Percentiles rank a stretch among this genome's conserved stretches.
Evolutionary conservation across 2,888 invertebrate genomes (phyloP).

Genomic region (Cheilosia impressa): DNA sequence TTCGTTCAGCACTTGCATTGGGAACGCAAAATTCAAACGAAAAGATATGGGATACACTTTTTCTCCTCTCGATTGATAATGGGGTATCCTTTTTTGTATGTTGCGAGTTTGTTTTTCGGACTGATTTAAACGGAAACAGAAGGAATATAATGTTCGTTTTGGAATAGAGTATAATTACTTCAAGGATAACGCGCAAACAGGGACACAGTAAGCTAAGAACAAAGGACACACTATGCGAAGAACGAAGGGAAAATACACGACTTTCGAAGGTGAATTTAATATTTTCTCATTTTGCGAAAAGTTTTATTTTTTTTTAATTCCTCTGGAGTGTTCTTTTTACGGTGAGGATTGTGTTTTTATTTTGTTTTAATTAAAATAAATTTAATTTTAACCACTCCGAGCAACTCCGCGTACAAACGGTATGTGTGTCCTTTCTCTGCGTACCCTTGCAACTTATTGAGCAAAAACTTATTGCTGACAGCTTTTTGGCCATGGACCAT

Average conservation of each 20-base stretch:
- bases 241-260: conserved; percentile 3
- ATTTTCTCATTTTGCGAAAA: conserved; percentile 23
- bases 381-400: conserved; percentile 66
- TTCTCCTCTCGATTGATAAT: conserved; percentile 41
- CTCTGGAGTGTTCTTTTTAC: conserved; percentile 17
- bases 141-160: neutral
- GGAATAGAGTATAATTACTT: conserved; percentile 46
- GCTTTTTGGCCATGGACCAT: conserved; percentile 83
- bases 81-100: conserved; percentile 40
- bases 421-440: conserved; percentile 83
- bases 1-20: conserved; percentile 5
- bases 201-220: conserved; percentile 26
- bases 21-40: conserved; percentile 9
- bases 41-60: conserved; percentile 69
- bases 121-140: neutral
- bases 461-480: conserved; percentile 79
- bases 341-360: conserved; percentile 14
- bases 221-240: conserved; percentile 28
- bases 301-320: neutral
- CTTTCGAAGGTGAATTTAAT: conserved; percentile 23
- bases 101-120: conserved; percentile 11
- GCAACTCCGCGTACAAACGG: conserved; percentile 76
- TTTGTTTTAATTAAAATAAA: conserved; percentile 12
- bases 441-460: conserved; percentile 84
- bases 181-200: conserved; percentile 53